Base-by-base conservation (phyloP, 2,888 invertebrate species). In the Thymelicus sylvestris region DNA sequence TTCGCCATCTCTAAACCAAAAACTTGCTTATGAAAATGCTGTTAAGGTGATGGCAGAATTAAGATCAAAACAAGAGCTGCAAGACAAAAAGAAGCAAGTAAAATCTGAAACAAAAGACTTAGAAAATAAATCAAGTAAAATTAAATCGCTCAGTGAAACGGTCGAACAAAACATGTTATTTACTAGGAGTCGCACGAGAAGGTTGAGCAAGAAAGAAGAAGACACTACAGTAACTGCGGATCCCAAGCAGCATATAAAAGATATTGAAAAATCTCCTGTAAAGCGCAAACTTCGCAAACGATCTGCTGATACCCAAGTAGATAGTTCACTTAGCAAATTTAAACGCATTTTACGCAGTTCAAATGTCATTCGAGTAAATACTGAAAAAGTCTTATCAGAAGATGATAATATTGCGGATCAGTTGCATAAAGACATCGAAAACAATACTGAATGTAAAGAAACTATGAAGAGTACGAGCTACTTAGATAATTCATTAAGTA, bases 11-110 rank as follows among this genome's bases (percentile, higher is more conserved):
- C 72, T 86, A 13, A 86, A 89, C 74, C 80, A 84, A 66, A 87
- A 86, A 78, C 74, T 75, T 50, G 85, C 83, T 48, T 90, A 89
- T 78, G 88, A 89, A 75, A 91, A 89, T 70, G 89, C 92, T 57
- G 80, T 86, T 2, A 85, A 83, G 80, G 77, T 90, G 50, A 85
- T 91, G 81, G 78, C 86, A 24, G 86, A 88, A 78, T 66, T 86
- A 24, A 91, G 86, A 64, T 75, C 76, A 71, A 78, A 83, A 5
- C 48, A 70, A 66, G 31, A 44, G 48, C 10, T 39, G 39, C 8
- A 47, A 47, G 52, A 13, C 8, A 74, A 77, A 75, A 57, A 71
- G 60, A 6, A 57, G 19, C 12, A 73, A 65, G 62, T 66, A 2
- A 48, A 61, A 13, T 13, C 50, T 13, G 19, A n/a, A 10, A 15